A percentile compares a stretch with the other conserved stretches of the same genome.
phyloP scores from a whole-genome alignment of 2,888 invertebrate species.

The Thalpophila matura region DNA sequence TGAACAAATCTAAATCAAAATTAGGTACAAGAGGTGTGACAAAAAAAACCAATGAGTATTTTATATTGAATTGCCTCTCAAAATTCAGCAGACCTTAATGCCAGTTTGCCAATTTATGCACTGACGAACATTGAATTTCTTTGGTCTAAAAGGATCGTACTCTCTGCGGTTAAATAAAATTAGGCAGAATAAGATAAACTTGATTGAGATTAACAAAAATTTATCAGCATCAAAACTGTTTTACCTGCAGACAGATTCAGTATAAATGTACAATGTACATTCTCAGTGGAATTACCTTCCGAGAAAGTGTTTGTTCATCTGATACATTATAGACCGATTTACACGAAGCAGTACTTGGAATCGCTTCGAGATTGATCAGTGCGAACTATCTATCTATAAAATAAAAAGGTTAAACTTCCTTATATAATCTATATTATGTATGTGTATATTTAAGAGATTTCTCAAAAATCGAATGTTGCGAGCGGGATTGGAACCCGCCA shows the following conservation, averaged over 20 bases:
- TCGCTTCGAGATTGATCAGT: not conserved
- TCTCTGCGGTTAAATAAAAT: slow-evolving; percentile 12
- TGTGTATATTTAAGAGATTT: too few relatives aligned
- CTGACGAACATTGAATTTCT: slow-evolving; percentile 14
- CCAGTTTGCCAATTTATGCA: slow-evolving; percentile 16
- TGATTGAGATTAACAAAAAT: slow-evolving; percentile 11
- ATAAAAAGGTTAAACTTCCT: too few relatives aligned
- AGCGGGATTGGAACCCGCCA: too few relatives aligned
- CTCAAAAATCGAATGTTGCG: too few relatives aligned
- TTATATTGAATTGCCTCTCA: slow-evolving; percentile 7
- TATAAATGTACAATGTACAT: not conserved
- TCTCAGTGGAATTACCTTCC: not conserved
- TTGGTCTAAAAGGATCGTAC: slow-evolving; percentile 18
- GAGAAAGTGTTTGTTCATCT: not conserved
- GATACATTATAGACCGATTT: not conserved
- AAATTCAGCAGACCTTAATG: slow-evolving; percentile 26
- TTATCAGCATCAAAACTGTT: slow-evolving; percentile 5
- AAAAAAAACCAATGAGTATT: not conserved
- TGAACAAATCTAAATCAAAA: too few relatives aligned
- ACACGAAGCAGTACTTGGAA: not conserved
- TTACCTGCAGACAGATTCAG: not conserved
- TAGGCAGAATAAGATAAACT: not conserved
- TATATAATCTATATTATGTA: too few relatives aligned
- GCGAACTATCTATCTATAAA: too few relatives aligned
- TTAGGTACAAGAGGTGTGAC: too few relatives aligned